A percentile compares a stretch with the other conserved stretches of the same genome.
Conservation (phyloP, 2,113 vertebrate species). For the Hemichromis elongatus region DNA sequence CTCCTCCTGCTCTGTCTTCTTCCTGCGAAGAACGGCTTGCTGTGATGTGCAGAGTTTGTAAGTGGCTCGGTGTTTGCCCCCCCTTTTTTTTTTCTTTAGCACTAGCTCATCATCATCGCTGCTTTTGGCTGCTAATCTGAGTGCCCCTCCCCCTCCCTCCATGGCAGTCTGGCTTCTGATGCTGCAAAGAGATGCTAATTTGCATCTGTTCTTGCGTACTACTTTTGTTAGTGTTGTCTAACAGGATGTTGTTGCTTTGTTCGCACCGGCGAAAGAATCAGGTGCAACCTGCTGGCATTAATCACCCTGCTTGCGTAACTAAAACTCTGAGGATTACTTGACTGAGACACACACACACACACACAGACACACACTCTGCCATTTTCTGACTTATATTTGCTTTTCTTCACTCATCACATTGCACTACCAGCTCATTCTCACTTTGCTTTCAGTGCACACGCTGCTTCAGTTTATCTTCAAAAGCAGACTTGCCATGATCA, state of each 20-base stretch:
- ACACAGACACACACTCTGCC: neutral
- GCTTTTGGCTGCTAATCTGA: conserved; percentile 30
- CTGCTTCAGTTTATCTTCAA: neutral
- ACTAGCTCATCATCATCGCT: conserved; percentile 38
- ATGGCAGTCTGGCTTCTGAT: neutral
- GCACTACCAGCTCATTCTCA: neutral
- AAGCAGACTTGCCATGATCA: neutral
- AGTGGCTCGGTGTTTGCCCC: conserved; percentile 70
- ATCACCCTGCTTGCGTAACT: conserved; percentile 46
- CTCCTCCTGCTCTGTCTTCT: conserved; percentile 59
- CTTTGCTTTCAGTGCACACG: neutral
- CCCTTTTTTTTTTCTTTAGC: conserved; percentile 25
- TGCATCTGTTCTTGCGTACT: conserved; percentile 2
- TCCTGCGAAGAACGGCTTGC: conserved; percentile 76
- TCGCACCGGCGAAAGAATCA: neutral
- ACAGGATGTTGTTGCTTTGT: conserved; percentile 3
- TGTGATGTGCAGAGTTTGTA: conserved; percentile 79
- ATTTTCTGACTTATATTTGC: neutral
- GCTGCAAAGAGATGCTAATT: conserved; percentile 16
- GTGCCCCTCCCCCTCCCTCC: neutral
- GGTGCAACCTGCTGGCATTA: neutral
- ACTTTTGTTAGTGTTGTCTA: neutral
- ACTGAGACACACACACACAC: neutral
- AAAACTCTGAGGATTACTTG: neutral
- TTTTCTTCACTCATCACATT: neutral